Evolutionary conservation across 2,797 vertebrate species (phyloP).

Genomic region (Neoniphon sammara): DNA sequence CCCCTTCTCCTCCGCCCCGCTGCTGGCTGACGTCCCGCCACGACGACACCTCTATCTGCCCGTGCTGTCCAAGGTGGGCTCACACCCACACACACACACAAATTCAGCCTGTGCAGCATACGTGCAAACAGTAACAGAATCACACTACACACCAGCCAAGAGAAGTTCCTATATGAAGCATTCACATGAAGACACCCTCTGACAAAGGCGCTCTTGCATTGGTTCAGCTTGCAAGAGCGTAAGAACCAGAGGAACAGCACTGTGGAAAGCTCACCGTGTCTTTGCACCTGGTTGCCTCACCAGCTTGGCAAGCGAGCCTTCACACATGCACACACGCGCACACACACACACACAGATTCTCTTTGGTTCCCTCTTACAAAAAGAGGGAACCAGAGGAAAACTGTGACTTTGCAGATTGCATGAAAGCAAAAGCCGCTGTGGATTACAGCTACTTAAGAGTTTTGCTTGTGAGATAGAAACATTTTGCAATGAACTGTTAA

Average conservation of each 20-base stretch:
- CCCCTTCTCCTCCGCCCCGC: conserved; percentile 89
- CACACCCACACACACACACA: background rate
- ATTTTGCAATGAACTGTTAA: too few relatives aligned
- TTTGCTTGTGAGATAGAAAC: too few relatives aligned
- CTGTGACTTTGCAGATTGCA: too few relatives aligned
- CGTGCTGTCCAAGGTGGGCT: conserved; percentile 89
- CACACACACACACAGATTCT: too few relatives aligned
- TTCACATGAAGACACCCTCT: conserved; percentile 62
- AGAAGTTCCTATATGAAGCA: too few relatives aligned
- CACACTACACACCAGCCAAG: too few relatives aligned
- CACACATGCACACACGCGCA: conserved; percentile 28
- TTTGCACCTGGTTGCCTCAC: conserved; percentile 21
- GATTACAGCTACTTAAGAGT: too few relatives aligned
- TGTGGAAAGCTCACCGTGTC: conserved; percentile 38
- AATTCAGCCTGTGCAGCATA: background rate
- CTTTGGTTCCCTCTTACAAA: too few relatives aligned
- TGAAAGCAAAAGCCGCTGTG: too few relatives aligned
- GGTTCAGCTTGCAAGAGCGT: conserved; percentile 70
- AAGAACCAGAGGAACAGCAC: conserved; percentile 77
- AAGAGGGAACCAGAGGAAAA: too few relatives aligned
- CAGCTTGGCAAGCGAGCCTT: conserved; percentile 41
- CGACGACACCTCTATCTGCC: conserved; percentile 90
- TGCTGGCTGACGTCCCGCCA: conserved; percentile 91
- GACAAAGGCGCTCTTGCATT: conserved; percentile 77
- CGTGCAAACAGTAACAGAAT: too few relatives aligned